Evolutionary conservation across 2,888 invertebrate genomes (phyloP), one percentile per base, ranked within the genome.

Genomic region (Hirtodrosophila confusa): DNA sequence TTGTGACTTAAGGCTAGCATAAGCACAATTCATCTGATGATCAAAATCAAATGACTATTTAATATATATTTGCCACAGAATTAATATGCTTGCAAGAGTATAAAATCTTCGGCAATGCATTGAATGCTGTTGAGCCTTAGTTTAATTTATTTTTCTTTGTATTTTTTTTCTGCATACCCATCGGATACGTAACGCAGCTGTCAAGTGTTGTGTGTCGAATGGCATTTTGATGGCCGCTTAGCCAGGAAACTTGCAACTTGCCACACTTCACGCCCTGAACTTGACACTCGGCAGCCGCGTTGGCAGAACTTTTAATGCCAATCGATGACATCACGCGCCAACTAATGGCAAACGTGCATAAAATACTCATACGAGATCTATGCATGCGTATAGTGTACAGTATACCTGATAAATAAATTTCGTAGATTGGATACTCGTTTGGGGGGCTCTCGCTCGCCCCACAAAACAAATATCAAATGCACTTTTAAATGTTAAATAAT

Each of bases 401-500:
- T 31, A 31, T 23, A 17, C 4, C 8, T 9, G 12, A 24, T 48
- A 61, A 11, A 61, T 43, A 35, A 36, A 43, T 31, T 67, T 47
- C 47, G 47, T 23, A 39, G 53, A 74, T 69, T 72, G 64, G 29
- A 50, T 54, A 47, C 58, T 68, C 58, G 64, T 58, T 72, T 74
- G 63, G 51, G 77, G 63, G n/a, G n/a, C n/a, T 73, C 77, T 76
- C 63, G 41, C 74, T 61, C 72, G 41, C 29, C 17, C 41, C 39
- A 39, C 27, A 23, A 79, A 64, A 66, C 47, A 73, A 69, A 75
- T 69, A 60, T 54, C 31, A 69, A 62, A 76, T 76, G 61, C 77
- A 73, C 77, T 78, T 78, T 78, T 79, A 76, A 78, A 77, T 67
- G 70, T 58, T 78, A 41, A 78, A 78, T 78, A 78, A 78, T 78